Evolutionary conservation across 2,113 vertebrate genomes (phyloP).

Genomic region (Alaudala cheleensis): DNA sequence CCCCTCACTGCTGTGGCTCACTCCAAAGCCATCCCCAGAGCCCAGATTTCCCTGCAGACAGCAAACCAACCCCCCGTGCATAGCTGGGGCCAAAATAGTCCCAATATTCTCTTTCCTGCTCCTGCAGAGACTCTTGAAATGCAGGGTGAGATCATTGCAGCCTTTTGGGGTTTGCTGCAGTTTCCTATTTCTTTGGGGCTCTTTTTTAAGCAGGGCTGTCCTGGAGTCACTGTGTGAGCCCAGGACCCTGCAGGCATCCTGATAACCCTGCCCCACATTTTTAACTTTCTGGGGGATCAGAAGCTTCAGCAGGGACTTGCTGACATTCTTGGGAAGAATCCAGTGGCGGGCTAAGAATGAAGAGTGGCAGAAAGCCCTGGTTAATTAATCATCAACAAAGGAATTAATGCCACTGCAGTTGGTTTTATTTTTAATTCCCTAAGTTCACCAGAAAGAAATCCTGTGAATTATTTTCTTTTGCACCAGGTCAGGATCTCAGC

Average conservation of each 20-base stretch:
- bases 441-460: not conserved
- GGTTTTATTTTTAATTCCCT: not conserved
- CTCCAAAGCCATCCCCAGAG: constrained; percentile 69
- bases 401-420: not conserved
- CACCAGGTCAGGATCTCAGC: not conserved
- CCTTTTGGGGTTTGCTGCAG: constrained; percentile 75
- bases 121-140: constrained; percentile 72
- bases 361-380: not conserved
- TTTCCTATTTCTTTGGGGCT: constrained; percentile 74
- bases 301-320: not conserved
- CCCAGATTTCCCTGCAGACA: constrained; percentile 69
- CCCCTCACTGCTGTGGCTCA: not conserved
- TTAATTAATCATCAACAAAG: not conserved
- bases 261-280: constrained; percentile 21
- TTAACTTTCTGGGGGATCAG: not conserved
- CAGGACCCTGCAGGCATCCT: constrained; percentile 54
- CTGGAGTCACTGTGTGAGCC: constrained; percentile 60
- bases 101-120: constrained; percentile 77
- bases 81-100: constrained; percentile 78
- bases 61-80: constrained; percentile 59
- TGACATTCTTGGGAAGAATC: not conserved
- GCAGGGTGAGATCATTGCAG: constrained; percentile 78
- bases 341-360: not conserved
- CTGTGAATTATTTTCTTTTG: not conserved
- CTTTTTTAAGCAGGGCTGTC: constrained; percentile 73